Evolutionary conservation across 2,797 vertebrate genomes (phyloP), one percentile per base, ranked within the genome.

Genomic region (Selene dorsalis): DNA sequence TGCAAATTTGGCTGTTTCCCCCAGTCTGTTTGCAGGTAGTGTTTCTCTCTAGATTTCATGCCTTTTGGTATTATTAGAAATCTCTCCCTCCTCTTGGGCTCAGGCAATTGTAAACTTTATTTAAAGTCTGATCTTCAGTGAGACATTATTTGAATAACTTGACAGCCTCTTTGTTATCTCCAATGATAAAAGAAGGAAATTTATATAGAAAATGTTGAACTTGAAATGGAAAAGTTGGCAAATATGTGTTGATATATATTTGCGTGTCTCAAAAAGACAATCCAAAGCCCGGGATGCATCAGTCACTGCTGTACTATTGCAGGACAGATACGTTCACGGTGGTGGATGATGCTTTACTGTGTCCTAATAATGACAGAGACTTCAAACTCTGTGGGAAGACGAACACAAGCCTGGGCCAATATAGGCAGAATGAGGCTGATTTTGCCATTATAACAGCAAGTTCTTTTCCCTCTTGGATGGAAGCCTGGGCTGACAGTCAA

Each of bases 401-500:
- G 47, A 82, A 69, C 88, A 82, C 69, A 84, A 86, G 71, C 88
- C 80, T 45, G 4, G 82, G 82, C 92, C 79, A 88, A 85, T 86
- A 90, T 72, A 75, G 66, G 85, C 88, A 87, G 89, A 92, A 91
- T 84, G 84, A 90, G 88, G 76, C 89, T 87, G 86, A 90, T 92
- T 88, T 87, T 84, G 78, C 78, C 80, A 79, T 87, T 89, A 86
- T 81, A 90, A 82, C 62, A 13, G 76, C 73, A 9, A 84, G 80
- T 75, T 81, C 80, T 85, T 89, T 82, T 91, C 89, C 89, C 89
- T 83, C 76, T 90, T 91, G 90, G 88, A 87, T 63, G 56, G 64
- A 55, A 83, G 89, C 86, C 88, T 65, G 77, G 81, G 82, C 83
- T 94, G 93, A 94, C 92, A 92, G 90, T 92, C 90, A 91, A 87